Conservation (phyloP, 2,888 invertebrate species). For the Marasmarcha lunaedactyla region DNA sequence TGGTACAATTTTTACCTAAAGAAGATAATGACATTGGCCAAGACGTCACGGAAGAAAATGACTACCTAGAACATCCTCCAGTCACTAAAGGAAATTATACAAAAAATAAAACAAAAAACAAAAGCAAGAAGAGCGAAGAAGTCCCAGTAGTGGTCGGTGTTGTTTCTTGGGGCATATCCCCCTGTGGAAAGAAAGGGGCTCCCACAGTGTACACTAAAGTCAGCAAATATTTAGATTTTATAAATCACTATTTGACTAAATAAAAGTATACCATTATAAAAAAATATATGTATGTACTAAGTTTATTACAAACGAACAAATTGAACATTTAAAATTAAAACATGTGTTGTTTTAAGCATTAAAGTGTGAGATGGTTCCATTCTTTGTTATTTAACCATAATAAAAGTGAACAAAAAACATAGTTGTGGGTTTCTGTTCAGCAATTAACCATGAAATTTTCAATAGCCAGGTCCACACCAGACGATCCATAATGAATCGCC, state of each 20-base stretch:
- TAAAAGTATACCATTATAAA: too few species aligned
- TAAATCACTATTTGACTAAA: slow-evolving; percentile 28
- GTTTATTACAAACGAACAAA: too few species aligned
- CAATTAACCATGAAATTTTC: too few species aligned
- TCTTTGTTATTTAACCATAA: too few species aligned
- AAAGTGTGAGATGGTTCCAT: too few species aligned
- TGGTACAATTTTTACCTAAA: slow-evolving; percentile 32
- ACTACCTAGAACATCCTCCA: background rate
- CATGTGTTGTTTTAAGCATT: too few species aligned
- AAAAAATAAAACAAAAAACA: background rate
- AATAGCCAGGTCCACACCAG: too few species aligned
- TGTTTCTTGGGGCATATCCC: slow-evolving; percentile 67
- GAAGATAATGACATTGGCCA: slow-evolving; percentile 6
- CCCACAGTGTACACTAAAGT: slow-evolving; percentile 69
- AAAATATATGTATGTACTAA: too few species aligned
- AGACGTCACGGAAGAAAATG: slow-evolving; percentile 10
- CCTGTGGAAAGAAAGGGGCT: slow-evolving; percentile 60
- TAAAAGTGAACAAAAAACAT: too few species aligned
- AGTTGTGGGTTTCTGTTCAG: too few species aligned
- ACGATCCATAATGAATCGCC: too few species aligned
- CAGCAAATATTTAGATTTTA: slow-evolving; percentile 54
- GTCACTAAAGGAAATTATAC: background rate
- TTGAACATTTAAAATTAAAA: too few species aligned
- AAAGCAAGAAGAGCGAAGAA: background rate
- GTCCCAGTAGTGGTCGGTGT: slow-evolving; percentile 53